These are phyloP conservation scores for Lasioglossum leucozonium DNA, from an alignment of 2,888 invertebrate species.

Conservation along the genomic window DNA sequence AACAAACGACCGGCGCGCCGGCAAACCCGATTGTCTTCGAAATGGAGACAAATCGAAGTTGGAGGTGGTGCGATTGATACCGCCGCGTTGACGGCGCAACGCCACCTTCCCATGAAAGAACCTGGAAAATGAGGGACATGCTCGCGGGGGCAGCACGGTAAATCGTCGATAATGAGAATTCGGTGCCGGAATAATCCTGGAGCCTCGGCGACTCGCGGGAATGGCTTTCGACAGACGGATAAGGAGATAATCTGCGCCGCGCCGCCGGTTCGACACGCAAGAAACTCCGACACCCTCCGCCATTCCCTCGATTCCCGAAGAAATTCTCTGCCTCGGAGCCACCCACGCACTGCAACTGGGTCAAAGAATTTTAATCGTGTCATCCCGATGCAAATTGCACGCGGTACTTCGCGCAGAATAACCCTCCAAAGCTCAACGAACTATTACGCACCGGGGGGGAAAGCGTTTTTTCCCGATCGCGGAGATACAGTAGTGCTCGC, in stretches of 20 bases:
- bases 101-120: slow-evolving; percentile 11
- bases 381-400: slow-evolving; percentile 46
- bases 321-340: slow-evolving; percentile 29
- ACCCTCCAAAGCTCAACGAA: slow-evolving; percentile 42
- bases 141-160: slow-evolving; percentile 19
- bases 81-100: not conserved
- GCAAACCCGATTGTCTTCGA: slow-evolving; percentile 30
- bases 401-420: slow-evolving; percentile 53
- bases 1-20: slow-evolving; percentile 6
- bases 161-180: slow-evolving; percentile 69
- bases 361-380: slow-evolving; percentile 56
- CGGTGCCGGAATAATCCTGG: slow-evolving; percentile 56
- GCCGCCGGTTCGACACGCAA: not conserved
- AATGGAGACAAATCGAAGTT: slow-evolving; percentile 42
- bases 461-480: not conserved
- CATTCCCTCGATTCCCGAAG: slow-evolving; percentile 7
- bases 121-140: slow-evolving; percentile 17
- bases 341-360: slow-evolving; percentile 26
- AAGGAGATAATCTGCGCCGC: slow-evolving; percentile 29
- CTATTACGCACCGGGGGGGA: slow-evolving; percentile 2
- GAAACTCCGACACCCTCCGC: not conserved
- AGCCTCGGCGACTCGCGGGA: slow-evolving; percentile 22
- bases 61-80: slow-evolving; percentile 30
- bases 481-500: not conserved
- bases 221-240: slow-evolving; percentile 29